Evolutionary conservation across 1,140 invertebrate genomes (phyloP).

Genomic region (Trinorchestia longiramus): DNA sequence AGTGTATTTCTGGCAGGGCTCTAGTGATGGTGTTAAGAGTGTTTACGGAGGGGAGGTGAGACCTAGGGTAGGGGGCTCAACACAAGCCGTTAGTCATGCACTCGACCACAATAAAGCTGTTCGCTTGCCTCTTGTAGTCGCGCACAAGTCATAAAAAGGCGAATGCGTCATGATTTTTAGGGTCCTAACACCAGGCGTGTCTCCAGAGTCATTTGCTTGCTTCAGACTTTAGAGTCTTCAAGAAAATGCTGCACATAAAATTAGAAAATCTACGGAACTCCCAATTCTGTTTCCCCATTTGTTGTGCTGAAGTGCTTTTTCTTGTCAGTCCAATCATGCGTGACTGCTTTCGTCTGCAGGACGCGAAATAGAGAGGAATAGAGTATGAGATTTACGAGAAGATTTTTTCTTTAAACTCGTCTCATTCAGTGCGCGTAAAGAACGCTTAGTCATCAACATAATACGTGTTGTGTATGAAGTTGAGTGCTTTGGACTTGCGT

Average conservation of each 20-base stretch:
- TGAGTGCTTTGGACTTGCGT: neutral
- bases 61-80: neutral
- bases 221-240: neutral
- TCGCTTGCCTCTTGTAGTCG: neutral
- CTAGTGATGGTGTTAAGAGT: neutral
- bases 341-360: neutral
- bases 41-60: neutral
- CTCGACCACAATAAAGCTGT: neutral
- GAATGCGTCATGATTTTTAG: neutral
- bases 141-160: neutral
- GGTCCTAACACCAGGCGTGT: neutral
- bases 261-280: neutral
- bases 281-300: neutral
- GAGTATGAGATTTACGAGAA: neutral
- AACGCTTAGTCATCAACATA: neutral
- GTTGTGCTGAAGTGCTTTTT: neutral
- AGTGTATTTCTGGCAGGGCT: neutral
- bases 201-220: neutral
- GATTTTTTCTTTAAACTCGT: neutral
- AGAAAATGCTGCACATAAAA: neutral
- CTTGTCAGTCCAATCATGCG: neutral
- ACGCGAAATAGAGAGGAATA: neutral
- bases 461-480: neutral
- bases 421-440: neutral
- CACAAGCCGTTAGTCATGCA: neutral